Evolutionary conservation across 2,797 vertebrate genomes (phyloP), one percentile per base, ranked within the genome.

Genomic region (Cheirogaleus major): DNA sequence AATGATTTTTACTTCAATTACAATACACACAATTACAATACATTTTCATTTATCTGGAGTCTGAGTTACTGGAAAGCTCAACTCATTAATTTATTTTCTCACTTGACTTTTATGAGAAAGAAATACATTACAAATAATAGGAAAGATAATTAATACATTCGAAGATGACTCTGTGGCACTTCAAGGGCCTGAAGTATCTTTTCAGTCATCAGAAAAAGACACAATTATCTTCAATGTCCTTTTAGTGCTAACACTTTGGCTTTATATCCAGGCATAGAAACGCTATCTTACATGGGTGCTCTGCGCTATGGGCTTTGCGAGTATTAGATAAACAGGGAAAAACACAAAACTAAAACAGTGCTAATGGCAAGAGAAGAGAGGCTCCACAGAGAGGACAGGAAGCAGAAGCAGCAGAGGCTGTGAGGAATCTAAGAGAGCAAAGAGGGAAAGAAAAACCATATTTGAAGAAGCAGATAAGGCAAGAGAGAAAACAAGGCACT

Each of bases 91-190:
- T 96, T 93, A 95, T 95, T 97, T 97, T 94, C 32, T 81, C 90
- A 93, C 67, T 95, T 95, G 90, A 95, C 81, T 95, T 95, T 96
- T 95, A 90, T 93, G 79, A 86, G 80, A 92, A 95, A 86, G 84
- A 95, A 97, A 95, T 55, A 92, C 95, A 86, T 96, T 92, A 91
- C 41, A 95, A 97, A 97, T 93, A 94, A 95, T 95, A 95, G 15
- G 69, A 90, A 88, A 78, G 93, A 78, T 92, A 93, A 93, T 95
- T 95, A 93, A 97, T 91, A 78, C 55, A 75, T 95, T 93, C 83
- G 52, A 91, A 94, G 80, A 95, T 95, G 73, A 91, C 93, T 95
- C 80, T 69, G 52, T 88, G 76, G 67, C 95, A 88, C 95, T 97
- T 90, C 41, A 92, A 65, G 17, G 92, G 10, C 38, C 55, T 95